Evolutionary conservation across 1,140 invertebrate genomes (phyloP), one percentile per base, ranked within the genome.

Genomic region (Rhopalosiphum maidis): DNA sequence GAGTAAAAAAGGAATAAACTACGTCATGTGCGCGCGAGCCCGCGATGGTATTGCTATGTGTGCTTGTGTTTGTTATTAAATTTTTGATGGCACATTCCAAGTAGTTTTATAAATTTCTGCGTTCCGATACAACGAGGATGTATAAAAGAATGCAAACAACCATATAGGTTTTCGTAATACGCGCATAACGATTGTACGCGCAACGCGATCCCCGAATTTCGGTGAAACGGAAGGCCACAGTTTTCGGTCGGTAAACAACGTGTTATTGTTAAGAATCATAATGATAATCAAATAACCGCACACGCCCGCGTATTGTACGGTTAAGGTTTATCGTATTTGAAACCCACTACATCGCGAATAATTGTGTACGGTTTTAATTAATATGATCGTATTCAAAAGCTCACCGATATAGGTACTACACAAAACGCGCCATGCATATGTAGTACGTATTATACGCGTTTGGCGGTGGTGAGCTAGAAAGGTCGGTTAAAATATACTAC

Each of bases 1-100:
- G 60, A 77, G 30, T 77, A n/a, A 77, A 77, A 77, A 77, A 77
- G 60, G 60, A 77, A n/a, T 77, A 77, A 77, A 77, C 60, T 77
- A n/a, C 60, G n/a, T 77, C 15, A n/a, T 77, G 18, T n/a, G n/a
- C 30, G 60, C 30, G 25, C 30, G 30, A 0, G 30, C 15, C 30
- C 18, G 15, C 1, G 48, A 41, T 41, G 15, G 48, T 4, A n/a
- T 18, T 15, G 5, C 15, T 77, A 7, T 68, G 9, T 30, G 9
- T 60, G 55, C 11, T 8, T 68, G 30, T 35, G 60, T 77, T 77
- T 77, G 60, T 77, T 77, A 77, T 77, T 77, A 77, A 77, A 77
- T 77, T 77, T 77, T 77, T 77, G 60, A 77, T 77, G n/a, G 60
- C 30, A n/a, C 60, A 77, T 77, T 77, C 60, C 60, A n/a, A 77